Conservation (phyloP, 2,888 invertebrate genomes). For the Lasioglossum lativentre region DNA sequence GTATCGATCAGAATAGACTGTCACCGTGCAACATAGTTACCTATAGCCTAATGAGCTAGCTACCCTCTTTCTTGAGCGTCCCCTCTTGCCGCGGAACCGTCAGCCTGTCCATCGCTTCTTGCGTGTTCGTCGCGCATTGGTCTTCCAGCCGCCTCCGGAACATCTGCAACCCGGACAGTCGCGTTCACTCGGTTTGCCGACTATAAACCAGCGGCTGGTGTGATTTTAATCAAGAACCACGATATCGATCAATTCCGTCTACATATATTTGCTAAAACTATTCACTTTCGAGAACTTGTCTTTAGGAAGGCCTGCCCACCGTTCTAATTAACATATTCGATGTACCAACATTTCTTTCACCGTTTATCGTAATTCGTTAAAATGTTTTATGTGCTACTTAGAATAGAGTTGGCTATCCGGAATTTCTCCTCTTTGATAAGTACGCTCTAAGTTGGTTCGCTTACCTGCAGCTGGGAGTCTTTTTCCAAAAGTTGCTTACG, state of each 20-base stretch:
- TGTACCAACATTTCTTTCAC: no score
- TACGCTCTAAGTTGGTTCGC: slow-evolving; percentile 18
- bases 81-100: slow-evolving; percentile 83
- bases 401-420: no score
- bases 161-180: slow-evolving; percentile 86
- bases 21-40: not conserved
- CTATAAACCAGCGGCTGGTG: not conserved
- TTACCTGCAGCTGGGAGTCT: slow-evolving; percentile 92
- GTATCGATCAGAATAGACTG: not conserved
- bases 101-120: slow-evolving; percentile 81
- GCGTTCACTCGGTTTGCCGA: not conserved
- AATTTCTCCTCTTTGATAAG: not conserved
- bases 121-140: slow-evolving; percentile 85
- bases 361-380: not conserved
- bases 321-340: no score
- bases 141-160: slow-evolving; percentile 89
- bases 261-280: no score
- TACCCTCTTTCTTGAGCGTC: slow-evolving; percentile 83
- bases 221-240: not conserved
- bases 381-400: not conserved
- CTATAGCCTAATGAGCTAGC: slow-evolving; percentile 1
- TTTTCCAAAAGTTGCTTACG: slow-evolving; percentile 93
- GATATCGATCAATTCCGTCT: not conserved
- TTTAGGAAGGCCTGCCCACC: no score
- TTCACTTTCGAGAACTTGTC: no score